Conservation (phyloP, 2,797 vertebrate species). For the Tragopan temminckii region DNA sequence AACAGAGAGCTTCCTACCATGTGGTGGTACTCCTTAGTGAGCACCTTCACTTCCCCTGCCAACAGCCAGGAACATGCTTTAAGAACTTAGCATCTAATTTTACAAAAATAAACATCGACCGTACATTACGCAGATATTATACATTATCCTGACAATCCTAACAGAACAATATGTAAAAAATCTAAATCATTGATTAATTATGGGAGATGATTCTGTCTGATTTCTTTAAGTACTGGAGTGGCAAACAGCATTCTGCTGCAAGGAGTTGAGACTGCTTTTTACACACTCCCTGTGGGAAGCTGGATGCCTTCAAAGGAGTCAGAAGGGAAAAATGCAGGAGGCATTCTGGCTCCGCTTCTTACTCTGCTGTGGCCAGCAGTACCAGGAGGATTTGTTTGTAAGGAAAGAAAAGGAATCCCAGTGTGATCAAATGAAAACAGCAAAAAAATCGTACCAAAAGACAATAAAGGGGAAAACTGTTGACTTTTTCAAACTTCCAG, state of each 20-base stretch:
- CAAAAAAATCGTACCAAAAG: not conserved
- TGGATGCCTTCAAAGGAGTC: constrained; percentile 49
- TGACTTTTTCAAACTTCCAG: not conserved
- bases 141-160: not conserved
- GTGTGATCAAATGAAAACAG: not conserved
- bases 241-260: not conserved
- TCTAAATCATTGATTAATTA: not conserved
- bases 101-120: too few relatives aligned
- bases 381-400: not conserved
- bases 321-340: constrained; percentile 36
- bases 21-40: not conserved
- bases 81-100: not conserved
- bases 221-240: not conserved
- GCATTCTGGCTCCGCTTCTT: constrained; percentile 39
- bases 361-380: constrained; percentile 12
- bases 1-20: not conserved
- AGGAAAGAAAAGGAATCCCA: not conserved
- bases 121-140: not conserved
- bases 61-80: not conserved
- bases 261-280: not conserved
- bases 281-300: constrained; percentile 21
- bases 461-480: not conserved
- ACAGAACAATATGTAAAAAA: not conserved
- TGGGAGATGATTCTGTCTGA: not conserved
- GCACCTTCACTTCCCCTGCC: not conserved